phyloP scores from a whole-genome alignment of 1,140 invertebrate genomes.

The Saccostrea cuccullata region DNA sequence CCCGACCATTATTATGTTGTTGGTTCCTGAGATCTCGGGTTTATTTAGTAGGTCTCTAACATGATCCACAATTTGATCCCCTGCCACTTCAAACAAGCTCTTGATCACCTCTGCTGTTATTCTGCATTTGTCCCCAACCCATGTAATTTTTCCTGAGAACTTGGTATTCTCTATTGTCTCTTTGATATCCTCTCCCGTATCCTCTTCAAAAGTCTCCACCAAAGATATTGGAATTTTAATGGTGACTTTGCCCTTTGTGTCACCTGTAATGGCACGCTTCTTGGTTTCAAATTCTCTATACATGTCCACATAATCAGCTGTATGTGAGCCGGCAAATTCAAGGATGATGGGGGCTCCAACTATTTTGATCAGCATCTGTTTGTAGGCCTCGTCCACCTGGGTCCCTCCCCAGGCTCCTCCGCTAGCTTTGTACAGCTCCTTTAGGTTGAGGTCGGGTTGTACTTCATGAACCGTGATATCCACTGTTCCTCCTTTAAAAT shows the following conservation, averaged over 20 bases:
- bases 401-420: constrained; percentile 61
- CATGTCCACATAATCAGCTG: constrained; percentile 58
- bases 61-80: constrained; percentile 53
- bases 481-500: constrained; percentile 56
- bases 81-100: constrained; percentile 50
- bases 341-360: constrained; percentile 27
- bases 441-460: constrained; percentile 16
- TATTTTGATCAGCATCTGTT: constrained; percentile 53
- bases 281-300: constrained; percentile 60
- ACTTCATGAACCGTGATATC: constrained; percentile 60
- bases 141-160: constrained; percentile 36
- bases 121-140: constrained; percentile 45
- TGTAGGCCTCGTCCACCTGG: constrained; percentile 53
- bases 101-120: constrained; percentile 43
- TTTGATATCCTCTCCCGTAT: constrained; percentile 50
- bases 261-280: constrained; percentile 50
- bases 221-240: constrained; percentile 55
- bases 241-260: constrained; percentile 38
- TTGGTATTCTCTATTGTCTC: constrained; percentile 38
- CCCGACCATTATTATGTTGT: constrained; percentile 62
- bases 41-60: constrained; percentile 53
- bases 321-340: constrained; percentile 38
- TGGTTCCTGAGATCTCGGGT: constrained; percentile 32
- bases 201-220: constrained; percentile 52
- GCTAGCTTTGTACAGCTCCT: constrained; percentile 55